Evolutionary conservation across 2,113 vertebrate genomes (phyloP).

Genomic region (Ciconia maguari): DNA sequence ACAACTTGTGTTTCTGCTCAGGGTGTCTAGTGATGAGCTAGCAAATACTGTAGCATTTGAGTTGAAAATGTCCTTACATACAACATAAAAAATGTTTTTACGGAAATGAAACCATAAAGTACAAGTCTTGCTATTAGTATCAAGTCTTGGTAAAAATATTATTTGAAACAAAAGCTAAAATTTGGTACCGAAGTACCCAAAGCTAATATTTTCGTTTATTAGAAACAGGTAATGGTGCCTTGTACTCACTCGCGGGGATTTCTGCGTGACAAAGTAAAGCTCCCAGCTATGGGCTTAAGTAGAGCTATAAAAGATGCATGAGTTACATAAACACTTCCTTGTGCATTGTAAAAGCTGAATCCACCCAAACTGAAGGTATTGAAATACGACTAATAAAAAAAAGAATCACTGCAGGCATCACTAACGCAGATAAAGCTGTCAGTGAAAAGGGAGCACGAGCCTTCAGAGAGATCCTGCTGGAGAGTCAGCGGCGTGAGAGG

Average conservation of each 20-base stretch:
- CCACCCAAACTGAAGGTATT: not conserved
- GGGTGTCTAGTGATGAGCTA: slow-evolving; percentile 17
- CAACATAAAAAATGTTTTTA: not conserved
- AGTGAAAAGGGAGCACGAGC: not conserved
- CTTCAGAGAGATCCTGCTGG: not conserved
- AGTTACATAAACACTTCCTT: not conserved
- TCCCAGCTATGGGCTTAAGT: not conserved
- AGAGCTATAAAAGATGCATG: not conserved
- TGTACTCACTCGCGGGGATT: not conserved
- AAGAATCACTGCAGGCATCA: not conserved
- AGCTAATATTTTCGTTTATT: not conserved
- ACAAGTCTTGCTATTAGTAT: not conserved
- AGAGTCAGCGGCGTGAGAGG: fast-evolving
- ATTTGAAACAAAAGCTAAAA: not conserved
- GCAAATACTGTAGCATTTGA: not conserved
- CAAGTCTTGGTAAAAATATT: not conserved
- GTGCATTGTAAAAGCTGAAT: not conserved
- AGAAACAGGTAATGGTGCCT: not conserved
- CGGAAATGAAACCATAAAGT: not conserved
- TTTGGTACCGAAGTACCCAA: not conserved
- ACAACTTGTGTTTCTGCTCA: slow-evolving; percentile 24
- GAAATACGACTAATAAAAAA: not conserved
- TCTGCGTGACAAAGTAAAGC: not conserved
- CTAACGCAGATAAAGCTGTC: fast-evolving
- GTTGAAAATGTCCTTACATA: not conserved